Conservation (phyloP, 2,113 vertebrate species). For the Lagenorhynchus albirostris region DNA sequence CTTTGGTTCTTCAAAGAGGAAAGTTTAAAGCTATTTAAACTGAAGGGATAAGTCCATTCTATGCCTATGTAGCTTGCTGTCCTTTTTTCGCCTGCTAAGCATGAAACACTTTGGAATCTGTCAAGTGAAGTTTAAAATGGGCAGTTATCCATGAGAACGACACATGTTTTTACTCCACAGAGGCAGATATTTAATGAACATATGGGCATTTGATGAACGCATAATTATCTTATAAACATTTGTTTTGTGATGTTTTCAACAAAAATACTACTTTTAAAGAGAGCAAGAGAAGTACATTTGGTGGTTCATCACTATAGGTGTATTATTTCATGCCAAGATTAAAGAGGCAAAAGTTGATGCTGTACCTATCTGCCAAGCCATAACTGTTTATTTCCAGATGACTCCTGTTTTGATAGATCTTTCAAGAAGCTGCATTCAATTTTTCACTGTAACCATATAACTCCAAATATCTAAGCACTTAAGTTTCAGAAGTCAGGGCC, state of each 20-base stretch:
- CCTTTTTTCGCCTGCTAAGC: neutral
- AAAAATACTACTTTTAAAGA: slow-evolving; percentile 34
- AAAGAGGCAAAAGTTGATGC: slow-evolving; percentile 43
- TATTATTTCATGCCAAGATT: slow-evolving; percentile 52
- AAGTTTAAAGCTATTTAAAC: neutral
- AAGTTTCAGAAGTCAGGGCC: slow-evolving; percentile 40
- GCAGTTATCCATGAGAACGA: slow-evolving; percentile 23
- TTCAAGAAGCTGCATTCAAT: slow-evolving; percentile 18
- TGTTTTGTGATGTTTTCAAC: slow-evolving; percentile 32
- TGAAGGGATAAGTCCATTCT: neutral
- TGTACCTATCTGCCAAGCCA: neutral
- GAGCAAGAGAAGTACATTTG: neutral
- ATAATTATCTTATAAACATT: slow-evolving; percentile 52
- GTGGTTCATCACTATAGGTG: slow-evolving; percentile 6
- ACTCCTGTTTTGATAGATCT: slow-evolving; percentile 60
- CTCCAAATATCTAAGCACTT: slow-evolving; percentile 34
- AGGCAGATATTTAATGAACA: slow-evolving; percentile 32
- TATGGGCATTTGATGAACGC: slow-evolving; percentile 27
- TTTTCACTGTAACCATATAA: slow-evolving; percentile 48
- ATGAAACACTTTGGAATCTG: neutral
- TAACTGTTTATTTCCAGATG: slow-evolving; percentile 53
- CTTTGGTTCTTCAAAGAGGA: neutral
- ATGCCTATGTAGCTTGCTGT: neutral
- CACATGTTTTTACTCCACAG: slow-evolving; percentile 8
- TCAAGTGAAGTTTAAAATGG: slow-evolving; percentile 40